phyloP scores from a whole-genome alignment of 2,113 vertebrate genomes.

The Dasyornis broadbenti region DNA sequence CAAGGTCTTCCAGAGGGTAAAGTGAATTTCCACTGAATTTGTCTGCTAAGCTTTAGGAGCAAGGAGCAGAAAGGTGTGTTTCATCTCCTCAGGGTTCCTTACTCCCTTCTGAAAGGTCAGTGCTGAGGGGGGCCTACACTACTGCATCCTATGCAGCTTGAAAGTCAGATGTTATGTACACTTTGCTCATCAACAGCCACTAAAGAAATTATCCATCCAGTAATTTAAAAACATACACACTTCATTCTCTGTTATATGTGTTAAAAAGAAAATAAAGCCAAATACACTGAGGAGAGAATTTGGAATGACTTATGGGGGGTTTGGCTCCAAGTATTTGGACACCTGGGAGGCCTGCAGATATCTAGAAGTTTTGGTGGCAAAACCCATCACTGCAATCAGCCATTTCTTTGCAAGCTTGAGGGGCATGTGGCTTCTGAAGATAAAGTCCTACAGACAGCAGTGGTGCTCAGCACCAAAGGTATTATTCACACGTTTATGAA shows the following conservation, averaged over 20 bases:
- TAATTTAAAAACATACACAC: neutral
- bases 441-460: neutral
- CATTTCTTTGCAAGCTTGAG: neutral
- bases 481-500: neutral
- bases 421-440: neutral
- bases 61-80: neutral
- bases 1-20: neutral
- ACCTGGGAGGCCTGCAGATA: fast-evolving
- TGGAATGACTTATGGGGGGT: fast-evolving
- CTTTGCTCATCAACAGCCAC: neutral
- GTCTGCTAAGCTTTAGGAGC: neutral
- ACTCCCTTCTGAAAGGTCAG: neutral
- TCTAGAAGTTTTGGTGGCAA: neutral
- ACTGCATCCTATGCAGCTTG: neutral
- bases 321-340: neutral
- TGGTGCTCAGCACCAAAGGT: neutral
- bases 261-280: neutral
- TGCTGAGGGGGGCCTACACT: neutral
- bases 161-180: neutral
- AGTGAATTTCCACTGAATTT: neutral
- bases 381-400: neutral
- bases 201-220: neutral
- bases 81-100: fast-evolving
- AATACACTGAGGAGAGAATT: neutral
- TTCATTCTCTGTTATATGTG: neutral